Conservation (phyloP, 2,888 invertebrate species). For the Automeris io region DNA sequence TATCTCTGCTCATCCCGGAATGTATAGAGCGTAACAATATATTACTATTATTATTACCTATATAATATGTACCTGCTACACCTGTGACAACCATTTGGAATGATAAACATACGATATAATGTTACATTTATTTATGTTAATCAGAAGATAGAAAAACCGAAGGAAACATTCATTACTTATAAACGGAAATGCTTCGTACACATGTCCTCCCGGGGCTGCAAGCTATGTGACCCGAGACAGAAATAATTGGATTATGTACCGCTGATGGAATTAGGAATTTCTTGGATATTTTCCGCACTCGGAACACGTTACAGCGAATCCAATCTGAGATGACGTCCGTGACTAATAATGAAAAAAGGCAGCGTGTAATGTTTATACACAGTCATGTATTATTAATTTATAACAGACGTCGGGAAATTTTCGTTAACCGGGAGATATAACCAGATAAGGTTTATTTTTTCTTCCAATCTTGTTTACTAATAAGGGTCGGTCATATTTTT, state of each 20-base stretch:
- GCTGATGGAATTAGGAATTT: conserved; percentile 65
- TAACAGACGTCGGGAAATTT: no score
- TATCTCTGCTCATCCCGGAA: no score
- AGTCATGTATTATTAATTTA: no score
- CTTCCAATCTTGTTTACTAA: no score
- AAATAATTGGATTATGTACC: conserved; percentile 58
- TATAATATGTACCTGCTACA: no score
- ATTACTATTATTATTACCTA: no score
- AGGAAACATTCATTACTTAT: conserved; percentile 2
- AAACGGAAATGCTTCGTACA: background rate
- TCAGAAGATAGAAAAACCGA: background rate
- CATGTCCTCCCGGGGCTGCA: conserved; percentile 15
- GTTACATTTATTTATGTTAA: background rate
- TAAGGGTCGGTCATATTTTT: no score
- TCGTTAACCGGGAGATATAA: no score
- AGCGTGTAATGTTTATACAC: background rate
- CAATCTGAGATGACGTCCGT: conserved; percentile 29
- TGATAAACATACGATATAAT: no score
- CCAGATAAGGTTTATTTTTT: no score
- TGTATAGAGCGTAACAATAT: no score
- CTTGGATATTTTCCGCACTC: conserved; percentile 50
- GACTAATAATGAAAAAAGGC: conserved; percentile 12
- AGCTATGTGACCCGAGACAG: conserved; percentile 34
- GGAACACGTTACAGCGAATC: conserved; percentile 35
- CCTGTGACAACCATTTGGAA: no score